Base-by-base conservation (phyloP, 2,113 vertebrate genomes). In the Pomatorhinus ruficollis region DNA sequence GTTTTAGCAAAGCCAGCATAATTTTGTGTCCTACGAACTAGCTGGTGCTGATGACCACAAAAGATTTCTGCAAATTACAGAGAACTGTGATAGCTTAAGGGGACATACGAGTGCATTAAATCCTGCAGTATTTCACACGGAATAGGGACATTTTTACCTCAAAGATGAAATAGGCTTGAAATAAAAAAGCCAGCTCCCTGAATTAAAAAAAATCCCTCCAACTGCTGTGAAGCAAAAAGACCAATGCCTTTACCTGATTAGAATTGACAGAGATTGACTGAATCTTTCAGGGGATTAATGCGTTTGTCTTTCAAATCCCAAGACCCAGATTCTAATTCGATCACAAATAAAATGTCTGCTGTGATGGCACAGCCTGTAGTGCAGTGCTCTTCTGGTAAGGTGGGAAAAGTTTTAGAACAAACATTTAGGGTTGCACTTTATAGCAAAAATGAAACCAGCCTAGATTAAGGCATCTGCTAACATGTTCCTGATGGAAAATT, bases 281-380 rank as follows among this genome's bases (percentile, higher is more conserved):
- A 96, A 92, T 95, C 85, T 83, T 96, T 96, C 90, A 97, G 88
- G 76, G 93, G 87, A 97, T 95, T 96, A 96, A 97, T 86, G 79
- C 4, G 23, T 81, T 93, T 95, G 81, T 50, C 86, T 97, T 97
- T 92, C 88, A 96, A 97, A 97, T 95, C 93, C 84, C 86, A 96
- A 97, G 65, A 97, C 82, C 87, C 81, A 89, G 68, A 95, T 95
- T 96, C 95, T 97, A 98, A 97, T 95, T 96, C 30, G 6, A 96
- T 65, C 87, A 82, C 89, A 95, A 97, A 80, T 83, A 95, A 97
- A 97, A 89, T 60, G 63, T 45, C 86, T 71, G 54, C 60, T 84
- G 50, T 63, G 64, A 76, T 56, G 57, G 83, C 66, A 88, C n/a
- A 80, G 70, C 54, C 37, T 69, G 42, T 12, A 96, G 27, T 42